These are phyloP conservation scores for Gallinago media DNA, from an alignment of 2,113 vertebrate genomes.

Conservation along the genomic window DNA sequence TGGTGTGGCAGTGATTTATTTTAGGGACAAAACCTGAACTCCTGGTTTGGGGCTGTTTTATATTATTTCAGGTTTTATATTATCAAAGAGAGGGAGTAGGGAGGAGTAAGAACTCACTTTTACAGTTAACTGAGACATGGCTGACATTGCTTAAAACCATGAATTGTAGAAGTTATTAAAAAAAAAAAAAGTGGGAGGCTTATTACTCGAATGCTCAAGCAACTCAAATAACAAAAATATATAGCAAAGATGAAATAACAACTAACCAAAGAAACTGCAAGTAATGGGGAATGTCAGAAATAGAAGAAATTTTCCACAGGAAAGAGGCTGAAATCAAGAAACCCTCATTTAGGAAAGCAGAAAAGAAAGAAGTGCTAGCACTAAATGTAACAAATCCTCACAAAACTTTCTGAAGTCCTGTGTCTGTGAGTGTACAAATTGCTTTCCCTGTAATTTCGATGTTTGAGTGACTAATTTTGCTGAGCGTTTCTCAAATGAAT, in stretches of 20 bases:
- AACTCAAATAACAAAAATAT: slow-evolving; percentile 1
- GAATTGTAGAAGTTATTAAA: slow-evolving; percentile 6
- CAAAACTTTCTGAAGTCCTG: not conserved
- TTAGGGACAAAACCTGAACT: not conserved
- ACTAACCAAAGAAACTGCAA: slow-evolving; percentile 17
- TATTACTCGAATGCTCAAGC: slow-evolving; percentile 14
- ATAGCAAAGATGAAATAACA: not conserved
- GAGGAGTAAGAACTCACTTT: not conserved
- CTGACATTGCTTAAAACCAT: not conserved
- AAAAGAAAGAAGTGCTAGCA: not conserved
- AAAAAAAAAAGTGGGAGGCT: not conserved
- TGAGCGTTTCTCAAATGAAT: not conserved
- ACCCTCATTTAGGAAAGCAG: not conserved
- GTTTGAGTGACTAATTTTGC: not conserved
- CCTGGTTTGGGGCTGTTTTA: not conserved
- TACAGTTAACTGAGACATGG: not conserved
- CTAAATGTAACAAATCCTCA: not conserved
- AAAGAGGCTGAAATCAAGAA: not conserved
- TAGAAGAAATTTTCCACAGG: not conserved
- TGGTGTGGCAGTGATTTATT: not conserved
- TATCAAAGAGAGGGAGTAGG: not conserved
- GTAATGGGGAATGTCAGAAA: not conserved
- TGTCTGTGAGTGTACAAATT: not conserved
- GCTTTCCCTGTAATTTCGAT: not conserved
- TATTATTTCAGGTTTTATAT: not conserved